These are phyloP conservation scores for Miltochrista miniata DNA, from an alignment of 2,888 invertebrate species.

Conservation along the genomic window DNA sequence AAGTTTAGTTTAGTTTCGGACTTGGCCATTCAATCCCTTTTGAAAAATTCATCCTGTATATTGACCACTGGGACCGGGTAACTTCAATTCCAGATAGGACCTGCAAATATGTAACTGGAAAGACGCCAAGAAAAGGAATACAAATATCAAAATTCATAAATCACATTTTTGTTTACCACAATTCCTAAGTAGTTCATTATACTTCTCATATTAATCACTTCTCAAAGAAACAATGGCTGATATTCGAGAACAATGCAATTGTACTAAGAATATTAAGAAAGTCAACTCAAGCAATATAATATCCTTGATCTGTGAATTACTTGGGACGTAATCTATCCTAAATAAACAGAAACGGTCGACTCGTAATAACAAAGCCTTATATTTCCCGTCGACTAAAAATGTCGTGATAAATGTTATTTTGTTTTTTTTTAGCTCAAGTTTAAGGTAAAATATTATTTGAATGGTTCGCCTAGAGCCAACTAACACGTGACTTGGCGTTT, in stretches of 20 bases:
- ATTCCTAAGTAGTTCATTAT: no score
- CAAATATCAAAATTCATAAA: no score
- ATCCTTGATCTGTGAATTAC: constrained; percentile 65
- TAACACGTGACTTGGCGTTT: constrained; percentile 17
- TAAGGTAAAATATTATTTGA: constrained; percentile 39
- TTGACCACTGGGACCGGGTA: no score
- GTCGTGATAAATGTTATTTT: constrained; percentile 39
- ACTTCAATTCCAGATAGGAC: no score
- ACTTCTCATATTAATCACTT: background rate
- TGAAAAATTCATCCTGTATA: no score
- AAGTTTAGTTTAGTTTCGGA: no score
- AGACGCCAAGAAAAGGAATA: no score
- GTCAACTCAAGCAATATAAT: constrained; percentile 53
- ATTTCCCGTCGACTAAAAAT: constrained; percentile 32
- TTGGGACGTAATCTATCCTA: constrained; percentile 55
- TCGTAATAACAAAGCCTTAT: constrained; percentile 46
- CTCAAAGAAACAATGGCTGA: constrained; percentile 38
- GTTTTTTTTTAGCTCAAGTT: constrained; percentile 40
- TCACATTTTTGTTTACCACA: no score
- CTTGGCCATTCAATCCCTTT: no score
- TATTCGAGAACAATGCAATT: background rate
- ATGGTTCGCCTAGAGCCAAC: constrained; percentile 24
- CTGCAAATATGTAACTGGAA: no score
- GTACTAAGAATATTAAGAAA: constrained; percentile 33
- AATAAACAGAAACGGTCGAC: constrained; percentile 48